Conservation (phyloP, 1,140 invertebrate genomes). For the Conus ventricosus region DNA sequence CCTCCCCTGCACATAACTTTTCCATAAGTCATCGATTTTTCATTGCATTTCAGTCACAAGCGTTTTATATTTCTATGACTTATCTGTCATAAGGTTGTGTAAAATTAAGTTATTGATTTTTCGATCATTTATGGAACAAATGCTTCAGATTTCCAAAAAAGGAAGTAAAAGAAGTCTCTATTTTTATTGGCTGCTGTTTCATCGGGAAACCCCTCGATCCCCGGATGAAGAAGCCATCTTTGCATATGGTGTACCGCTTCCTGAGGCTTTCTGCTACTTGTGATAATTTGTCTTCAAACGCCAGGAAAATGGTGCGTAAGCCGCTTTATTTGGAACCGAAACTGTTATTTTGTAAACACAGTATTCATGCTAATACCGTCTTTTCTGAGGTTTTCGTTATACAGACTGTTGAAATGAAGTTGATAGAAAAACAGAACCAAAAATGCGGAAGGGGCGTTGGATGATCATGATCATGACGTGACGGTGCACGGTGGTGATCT, state of each 20-base stretch:
- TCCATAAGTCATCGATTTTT: slow-evolving; percentile 27
- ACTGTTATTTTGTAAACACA: not conserved
- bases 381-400: too few species aligned
- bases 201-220: slow-evolving; percentile 39
- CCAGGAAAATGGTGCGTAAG: slow-evolving; percentile 23
- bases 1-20: slow-evolving; percentile 16
- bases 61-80: not conserved
- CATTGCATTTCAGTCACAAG: not conserved
- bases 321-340: not conserved
- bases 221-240: slow-evolving; percentile 53
- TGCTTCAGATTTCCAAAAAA: slow-evolving; percentile 47
- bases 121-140: not conserved
- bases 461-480: not conserved
- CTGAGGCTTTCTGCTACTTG: slow-evolving; percentile 26
- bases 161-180: slow-evolving; percentile 47
- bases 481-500: not conserved
- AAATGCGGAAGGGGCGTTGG: slow-evolving; percentile 41
- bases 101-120: not conserved
- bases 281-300: slow-evolving; percentile 11
- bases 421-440: not conserved
- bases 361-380: too few species aligned
- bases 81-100: not conserved
- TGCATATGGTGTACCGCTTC: slow-evolving; percentile 32
- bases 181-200: slow-evolving; percentile 47
- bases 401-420: not conserved